Base-by-base conservation (phyloP, 92 coral and sea anemone species). In the Muricea muricata region DNA sequence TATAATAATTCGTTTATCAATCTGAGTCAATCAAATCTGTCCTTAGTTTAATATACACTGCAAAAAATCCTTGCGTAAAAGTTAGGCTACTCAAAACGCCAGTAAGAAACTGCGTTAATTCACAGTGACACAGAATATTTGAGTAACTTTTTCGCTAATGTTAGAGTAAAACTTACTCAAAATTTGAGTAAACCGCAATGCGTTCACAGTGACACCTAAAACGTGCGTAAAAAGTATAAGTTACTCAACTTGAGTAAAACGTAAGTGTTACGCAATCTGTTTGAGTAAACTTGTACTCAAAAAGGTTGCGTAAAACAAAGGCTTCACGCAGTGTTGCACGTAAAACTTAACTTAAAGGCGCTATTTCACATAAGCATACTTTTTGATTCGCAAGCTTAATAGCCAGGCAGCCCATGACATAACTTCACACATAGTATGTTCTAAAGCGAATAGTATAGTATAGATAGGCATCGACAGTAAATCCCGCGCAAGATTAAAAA, bases 281-380 rank as follows among this genome's bases (percentile, higher is more conserved):
- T 58, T 29, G 67, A 58, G 67, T 58, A 58, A 24, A 58, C 67
- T 58, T 58, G 67, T 58, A 58, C 67, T 58, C 67, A 58, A 58
- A 58, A 18, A 55, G 28, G 15, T 55, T 55, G 65, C 65, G 65
- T 55, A 55, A 25, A 55, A 18, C 65, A 55, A 55, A 55, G 65
- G 28, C 65, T 55, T 18, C 12, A 25, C 28, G 42, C 42, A 37
- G 42, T n/a, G n/a, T n/a, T n/a, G n/a, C n/a, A n/a, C n/a, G n/a
- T n/a, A n/a, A n/a, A n/a, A n/a, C n/a, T n/a, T n/a, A n/a, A n/a
- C n/a, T n/a, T n/a, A n/a, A n/a, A n/a, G n/a, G n/a, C n/a, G n/a
- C n/a, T n/a, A n/a, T n/a, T n/a, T n/a, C n/a, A n/a, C n/a, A n/a
- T n/a, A n/a, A n/a, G n/a, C n/a, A n/a, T n/a, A n/a, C n/a, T n/a